Evolutionary conservation across 2,797 vertebrate species (phyloP), one percentile per base, ranked within the genome.

Genomic region (Notolepis coatsorum): DNA sequence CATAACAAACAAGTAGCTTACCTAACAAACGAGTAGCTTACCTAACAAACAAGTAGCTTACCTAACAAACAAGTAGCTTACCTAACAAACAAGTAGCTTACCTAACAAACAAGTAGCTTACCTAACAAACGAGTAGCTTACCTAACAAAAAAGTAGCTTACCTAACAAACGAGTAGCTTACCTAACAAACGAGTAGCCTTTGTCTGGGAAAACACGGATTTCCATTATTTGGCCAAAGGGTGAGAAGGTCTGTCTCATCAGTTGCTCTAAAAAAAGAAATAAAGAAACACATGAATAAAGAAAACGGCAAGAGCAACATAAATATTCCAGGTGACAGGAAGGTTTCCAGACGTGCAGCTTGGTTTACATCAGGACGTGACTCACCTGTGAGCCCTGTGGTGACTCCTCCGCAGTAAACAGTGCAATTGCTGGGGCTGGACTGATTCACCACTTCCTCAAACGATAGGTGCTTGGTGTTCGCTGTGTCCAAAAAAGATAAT

Each of bases 201-300:
- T 99, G 82, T 98, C 97, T 0, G 97, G 97, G 86, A 99, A 99
- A 81, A 99, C 96, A 27, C 97, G 90, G 59, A 98, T 96, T 85
- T 99, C 97, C 97, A 98, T 94, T 81, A 99, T 98, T 90, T 97
- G 96, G 39, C 97, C 97, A 7, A 99, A 99, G 13, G 96, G 96
- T 8, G 96, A 97, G 88, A 99, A 98, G 60, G 97, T 98, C 93
- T 98, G 96, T 80, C 97, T 96, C 97, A 99, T 98, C 35, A 96
- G 91, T 93, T 98, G 96, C 78, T 98, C 97, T 98, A 48, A 67
- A 39, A 68, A 3, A 84, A 73, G 55, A 75, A 13, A 4, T 7
- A 18, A 2, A 23, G 43, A 7, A 69, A 46, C 9, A 84, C 27
- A 60, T 54, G 27, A 35, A n/a, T 49, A 15, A 63, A 39, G 27